Conservation (phyloP, 37 sponge, comb jelly and placozoan species). For the Cliona cf. orientalis region DNA sequence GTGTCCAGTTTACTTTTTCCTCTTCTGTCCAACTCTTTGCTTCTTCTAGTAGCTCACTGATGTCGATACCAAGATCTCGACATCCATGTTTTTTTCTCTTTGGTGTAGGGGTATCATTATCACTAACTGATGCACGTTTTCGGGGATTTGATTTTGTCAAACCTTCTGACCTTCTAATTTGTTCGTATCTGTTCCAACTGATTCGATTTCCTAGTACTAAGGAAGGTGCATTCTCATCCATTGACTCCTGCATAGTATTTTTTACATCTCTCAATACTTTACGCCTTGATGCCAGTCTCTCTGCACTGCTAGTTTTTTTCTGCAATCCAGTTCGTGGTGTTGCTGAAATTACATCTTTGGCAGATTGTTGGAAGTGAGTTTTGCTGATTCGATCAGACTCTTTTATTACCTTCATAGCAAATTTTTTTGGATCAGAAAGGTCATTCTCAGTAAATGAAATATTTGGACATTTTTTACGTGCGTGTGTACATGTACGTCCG, state of each 20-base stretch:
- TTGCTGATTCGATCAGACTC: background rate
- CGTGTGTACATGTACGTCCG: background rate
- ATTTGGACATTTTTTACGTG: background rate
- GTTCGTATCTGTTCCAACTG: conserved; percentile 22
- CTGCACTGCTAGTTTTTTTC: background rate
- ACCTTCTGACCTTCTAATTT: conserved; percentile 16
- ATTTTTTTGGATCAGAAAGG: conserved; percentile 14
- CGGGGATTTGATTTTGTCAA: background rate
- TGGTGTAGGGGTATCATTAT: background rate
- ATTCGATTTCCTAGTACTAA: conserved; percentile 16
- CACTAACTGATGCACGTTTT: background rate
- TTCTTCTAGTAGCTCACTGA: conserved; percentile 20
- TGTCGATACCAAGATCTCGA: background rate
- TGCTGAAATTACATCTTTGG: background rate
- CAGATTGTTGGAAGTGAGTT: background rate
- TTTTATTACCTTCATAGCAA: background rate
- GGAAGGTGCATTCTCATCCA: conserved; percentile 2
- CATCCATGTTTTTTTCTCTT: conserved; percentile 2
- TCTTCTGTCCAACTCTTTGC: conserved; percentile 20
- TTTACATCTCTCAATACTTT: background rate
- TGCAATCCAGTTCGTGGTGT: conserved; percentile 8
- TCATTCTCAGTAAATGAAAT: background rate
- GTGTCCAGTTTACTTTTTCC: conserved; percentile 21
- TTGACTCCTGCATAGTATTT: conserved; percentile 4
- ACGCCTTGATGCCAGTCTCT: background rate